These are phyloP conservation scores for Ochropacha duplaris DNA, from an alignment of 2,888 invertebrate genomes.

Conservation along the genomic window DNA sequence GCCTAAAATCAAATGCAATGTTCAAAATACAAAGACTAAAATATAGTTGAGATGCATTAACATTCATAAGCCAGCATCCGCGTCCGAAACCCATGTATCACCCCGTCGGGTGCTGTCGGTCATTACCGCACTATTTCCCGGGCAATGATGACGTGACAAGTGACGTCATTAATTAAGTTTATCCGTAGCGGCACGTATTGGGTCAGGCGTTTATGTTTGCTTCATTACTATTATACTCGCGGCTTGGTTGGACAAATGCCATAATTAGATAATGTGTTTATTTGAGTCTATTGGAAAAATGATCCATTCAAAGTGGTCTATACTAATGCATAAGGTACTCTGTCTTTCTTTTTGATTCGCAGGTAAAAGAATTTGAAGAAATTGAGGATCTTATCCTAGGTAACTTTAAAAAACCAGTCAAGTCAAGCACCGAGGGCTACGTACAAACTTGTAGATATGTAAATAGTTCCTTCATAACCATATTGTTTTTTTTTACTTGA, in stretches of 20 bases:
- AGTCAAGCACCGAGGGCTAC: too few relatives aligned
- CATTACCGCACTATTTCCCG: constrained; percentile 27
- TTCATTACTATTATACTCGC: not conserved
- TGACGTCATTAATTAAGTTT: constrained; percentile 57
- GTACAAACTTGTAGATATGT: too few relatives aligned
- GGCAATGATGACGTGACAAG: constrained; percentile 39
- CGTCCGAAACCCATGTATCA: constrained; percentile 18
- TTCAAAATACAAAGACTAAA: not conserved
- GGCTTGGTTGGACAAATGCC: not conserved
- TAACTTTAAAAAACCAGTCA: too few relatives aligned
- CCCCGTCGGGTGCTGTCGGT: constrained; percentile 36
- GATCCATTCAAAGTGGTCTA: too few relatives aligned
- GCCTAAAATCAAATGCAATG: too few relatives aligned
- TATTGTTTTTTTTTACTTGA: too few relatives aligned
- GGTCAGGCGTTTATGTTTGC: constrained; percentile 39
- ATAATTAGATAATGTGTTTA: not conserved
- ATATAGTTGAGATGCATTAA: not conserved
- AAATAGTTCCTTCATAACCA: too few relatives aligned
- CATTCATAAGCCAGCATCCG: not conserved
- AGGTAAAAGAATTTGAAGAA: too few relatives aligned
- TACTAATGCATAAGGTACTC: too few relatives aligned
- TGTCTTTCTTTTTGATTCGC: too few relatives aligned
- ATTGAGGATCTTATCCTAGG: too few relatives aligned
- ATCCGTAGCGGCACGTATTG: constrained; percentile 27
- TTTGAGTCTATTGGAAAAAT: not conserved